A percentile compares a stretch with the other conserved stretches of the same genome.
phyloP scores from a whole-genome alignment of 53 echinoderm and acorn worm species.

The Echinometra lucunter region DNA sequence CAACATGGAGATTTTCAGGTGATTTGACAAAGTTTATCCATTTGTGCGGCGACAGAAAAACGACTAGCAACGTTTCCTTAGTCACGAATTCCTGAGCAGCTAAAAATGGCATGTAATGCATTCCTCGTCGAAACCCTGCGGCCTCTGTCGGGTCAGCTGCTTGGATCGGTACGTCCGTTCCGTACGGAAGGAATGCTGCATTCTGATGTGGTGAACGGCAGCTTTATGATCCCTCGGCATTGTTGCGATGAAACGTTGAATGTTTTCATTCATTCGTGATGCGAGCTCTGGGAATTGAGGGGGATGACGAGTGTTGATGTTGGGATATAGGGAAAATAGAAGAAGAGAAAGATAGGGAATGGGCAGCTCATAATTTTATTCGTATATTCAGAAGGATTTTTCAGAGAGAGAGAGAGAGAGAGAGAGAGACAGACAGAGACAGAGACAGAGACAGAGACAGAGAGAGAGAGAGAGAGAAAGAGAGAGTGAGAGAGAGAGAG shows the following conservation, averaged over 20 bases:
- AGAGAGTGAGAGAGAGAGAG: not conserved
- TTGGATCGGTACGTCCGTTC: conserved; percentile 32
- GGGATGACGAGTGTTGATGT: no score
- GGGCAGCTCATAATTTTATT: no score
- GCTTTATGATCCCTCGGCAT: not conserved
- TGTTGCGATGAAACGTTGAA: no score
- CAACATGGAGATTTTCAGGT: conserved; percentile 36
- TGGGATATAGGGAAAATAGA: no score
- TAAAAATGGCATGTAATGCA: conserved; percentile 63
- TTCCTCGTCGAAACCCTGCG: conserved; percentile 52
- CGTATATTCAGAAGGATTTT: no score
- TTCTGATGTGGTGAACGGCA: conserved; percentile 24
- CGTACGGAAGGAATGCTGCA: not conserved
- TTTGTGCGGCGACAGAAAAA: conserved; percentile 64
- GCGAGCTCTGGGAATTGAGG: no score
- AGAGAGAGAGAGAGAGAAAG: no score
- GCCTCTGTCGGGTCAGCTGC: conserved; percentile 67
- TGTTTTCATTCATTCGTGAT: no score
- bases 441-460: not conserved
- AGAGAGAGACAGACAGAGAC: not conserved
- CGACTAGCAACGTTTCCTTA: conserved; percentile 34
- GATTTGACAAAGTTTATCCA: conserved; percentile 51
- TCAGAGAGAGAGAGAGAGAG: not conserved
- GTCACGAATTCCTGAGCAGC: conserved; percentile 68
- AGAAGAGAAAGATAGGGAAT: no score